Evolutionary conservation across 2,888 invertebrate species (phyloP).

Genomic region (Sinelater perroti): DNA sequence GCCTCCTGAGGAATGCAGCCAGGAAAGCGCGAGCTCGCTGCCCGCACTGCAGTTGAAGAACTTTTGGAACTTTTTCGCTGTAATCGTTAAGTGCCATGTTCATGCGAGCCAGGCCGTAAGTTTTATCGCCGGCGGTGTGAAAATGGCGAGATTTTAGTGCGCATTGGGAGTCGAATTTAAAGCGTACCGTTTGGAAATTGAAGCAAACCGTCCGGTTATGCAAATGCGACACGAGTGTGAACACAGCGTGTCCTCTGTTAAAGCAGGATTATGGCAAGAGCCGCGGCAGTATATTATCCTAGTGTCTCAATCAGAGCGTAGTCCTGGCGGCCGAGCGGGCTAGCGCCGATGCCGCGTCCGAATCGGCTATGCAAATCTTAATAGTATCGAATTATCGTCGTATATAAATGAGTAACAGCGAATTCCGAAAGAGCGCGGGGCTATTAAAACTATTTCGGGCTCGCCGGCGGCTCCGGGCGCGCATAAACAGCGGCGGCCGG

Average conservation of each 20-base stretch:
- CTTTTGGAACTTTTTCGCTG: no score
- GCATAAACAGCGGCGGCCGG: constrained; percentile 29
- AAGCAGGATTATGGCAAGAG: constrained; percentile 49
- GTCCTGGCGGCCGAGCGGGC: constrained; percentile 30
- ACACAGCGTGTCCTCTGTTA: constrained; percentile 49
- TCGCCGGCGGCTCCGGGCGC: constrained; percentile 18
- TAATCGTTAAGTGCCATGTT: not conserved
- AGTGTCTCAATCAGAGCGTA: constrained; percentile 47
- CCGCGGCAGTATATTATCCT: constrained; percentile 49
- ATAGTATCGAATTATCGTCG: constrained; percentile 40
- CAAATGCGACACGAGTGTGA: constrained; percentile 50
- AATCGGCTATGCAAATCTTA: constrained; percentile 37
- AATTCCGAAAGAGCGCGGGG: constrained; percentile 24
- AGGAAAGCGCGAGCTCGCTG: no score
- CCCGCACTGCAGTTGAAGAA: no score
- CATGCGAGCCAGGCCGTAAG: not conserved
- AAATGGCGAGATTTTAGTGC: constrained; percentile 8
- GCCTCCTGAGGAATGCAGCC: no score
- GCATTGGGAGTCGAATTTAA: constrained; percentile 16
- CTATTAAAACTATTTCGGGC: constrained; percentile 33
- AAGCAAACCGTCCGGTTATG: constrained; percentile 49
- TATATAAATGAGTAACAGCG: constrained; percentile 39
- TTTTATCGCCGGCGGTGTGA: constrained; percentile 9
- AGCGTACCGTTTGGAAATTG: constrained; percentile 21
- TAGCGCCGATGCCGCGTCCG: constrained; percentile 34